phyloP scores from a whole-genome alignment of 2,113 vertebrate genomes.

The Neodon shergylaensis region DNA sequence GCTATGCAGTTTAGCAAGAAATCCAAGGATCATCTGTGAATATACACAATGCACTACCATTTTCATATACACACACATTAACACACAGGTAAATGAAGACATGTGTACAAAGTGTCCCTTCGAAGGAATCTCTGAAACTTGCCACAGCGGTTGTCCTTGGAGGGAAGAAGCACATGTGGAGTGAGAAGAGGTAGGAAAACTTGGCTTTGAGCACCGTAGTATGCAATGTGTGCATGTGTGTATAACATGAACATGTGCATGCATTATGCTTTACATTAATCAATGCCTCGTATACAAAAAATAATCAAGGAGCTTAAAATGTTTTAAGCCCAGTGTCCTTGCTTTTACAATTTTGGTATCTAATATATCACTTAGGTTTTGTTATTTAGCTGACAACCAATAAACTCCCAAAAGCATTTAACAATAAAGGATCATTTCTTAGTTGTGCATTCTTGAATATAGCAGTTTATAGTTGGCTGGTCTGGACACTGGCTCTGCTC shows the following conservation, averaged over 20 bases:
- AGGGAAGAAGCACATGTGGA: background rate
- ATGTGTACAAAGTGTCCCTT: conserved; percentile 23
- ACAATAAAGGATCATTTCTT: background rate
- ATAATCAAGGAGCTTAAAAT: background rate
- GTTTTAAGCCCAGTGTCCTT: background rate
- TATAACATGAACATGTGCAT: background rate
- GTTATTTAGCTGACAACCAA: background rate
- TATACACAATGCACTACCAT: background rate
- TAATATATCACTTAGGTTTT: background rate
- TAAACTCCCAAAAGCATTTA: background rate
- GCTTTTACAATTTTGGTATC: background rate
- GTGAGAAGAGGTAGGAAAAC: background rate
- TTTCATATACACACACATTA: background rate
- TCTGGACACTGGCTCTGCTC: background rate
- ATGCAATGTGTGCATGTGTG: background rate
- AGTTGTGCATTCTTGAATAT: background rate
- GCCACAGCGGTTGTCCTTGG: background rate
- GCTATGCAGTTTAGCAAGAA: background rate
- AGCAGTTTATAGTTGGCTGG: background rate
- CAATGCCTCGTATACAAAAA: background rate
- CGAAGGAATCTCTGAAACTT: background rate
- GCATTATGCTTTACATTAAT: background rate
- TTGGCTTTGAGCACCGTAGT: background rate
- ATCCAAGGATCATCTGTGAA: background rate
- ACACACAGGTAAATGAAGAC: background rate